Evolutionary conservation across 2,888 invertebrate genomes (phyloP), one percentile per base, ranked within the genome.

Genomic region (Sycophila texana): DNA sequence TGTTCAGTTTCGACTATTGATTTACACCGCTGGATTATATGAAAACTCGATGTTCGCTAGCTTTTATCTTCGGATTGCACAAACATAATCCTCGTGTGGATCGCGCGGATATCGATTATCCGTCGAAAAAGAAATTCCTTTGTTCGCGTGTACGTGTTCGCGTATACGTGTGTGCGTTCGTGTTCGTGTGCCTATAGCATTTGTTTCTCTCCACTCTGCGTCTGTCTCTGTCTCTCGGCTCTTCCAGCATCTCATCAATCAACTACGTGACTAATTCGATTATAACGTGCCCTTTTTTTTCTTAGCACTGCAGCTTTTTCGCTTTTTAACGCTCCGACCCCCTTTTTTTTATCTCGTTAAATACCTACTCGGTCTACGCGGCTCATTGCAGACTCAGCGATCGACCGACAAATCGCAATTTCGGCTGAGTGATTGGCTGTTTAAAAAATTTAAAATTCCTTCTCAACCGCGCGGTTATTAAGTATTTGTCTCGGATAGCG

Each of bases 171-270:
- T 77, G 20, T 57, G 12, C 47, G 22, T 30, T 67, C 55, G 22
- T 77, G 20, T 57, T 4, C 22, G 22, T 65, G 22, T 63, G 22
- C 18, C 5, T 53, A 18, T 66, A 13, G 72, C 61, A 51, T 58
- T 73, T 70, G 55, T 61, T 53, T 22, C 63, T 55, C 66, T 77
- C 22, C 57, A 71, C 74, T 80, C 72, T 63, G 58, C 53, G 22
- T 71, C 75, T 79, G 51, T 79, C 81, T 81, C 78, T 74, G 76
- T 79, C 79, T 75, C 71, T 66, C 70, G 22, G 49, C 53, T 60
- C 58, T 67, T 70, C 72, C 57, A 39, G 65, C 68, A 63, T 70
- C 68, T 73, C 73, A 70, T 81, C 76, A 70, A 76, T 81, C 79
- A 73, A 30, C 71, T 76, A 67, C 61, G 70, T 67, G 74, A 74